Conservation (phyloP, 2,888 invertebrate species). For the Allacma fusca region DNA sequence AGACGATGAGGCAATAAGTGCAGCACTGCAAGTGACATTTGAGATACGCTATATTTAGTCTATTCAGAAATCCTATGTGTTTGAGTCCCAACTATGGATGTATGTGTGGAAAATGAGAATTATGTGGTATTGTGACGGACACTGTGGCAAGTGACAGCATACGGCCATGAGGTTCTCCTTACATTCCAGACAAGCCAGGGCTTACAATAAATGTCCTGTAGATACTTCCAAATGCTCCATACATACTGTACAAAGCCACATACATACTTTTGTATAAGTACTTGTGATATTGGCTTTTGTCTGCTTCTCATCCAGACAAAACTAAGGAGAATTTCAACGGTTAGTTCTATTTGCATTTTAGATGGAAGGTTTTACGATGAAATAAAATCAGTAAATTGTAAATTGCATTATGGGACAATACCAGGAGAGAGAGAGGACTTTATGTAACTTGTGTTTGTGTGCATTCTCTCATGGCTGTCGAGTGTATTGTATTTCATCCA, state of each 20-base stretch:
- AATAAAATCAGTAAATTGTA: conserved; percentile 20
- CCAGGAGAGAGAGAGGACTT: not conserved
- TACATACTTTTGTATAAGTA: too few species aligned
- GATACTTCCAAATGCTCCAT: too few species aligned
- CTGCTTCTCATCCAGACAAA: not conserved
- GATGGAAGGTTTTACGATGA: conserved; percentile 21
- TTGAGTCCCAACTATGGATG: not conserved
- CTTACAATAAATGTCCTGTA: too few species aligned
- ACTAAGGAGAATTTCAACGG: not conserved
- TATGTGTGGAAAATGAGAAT: too few species aligned
- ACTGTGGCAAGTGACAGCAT: too few species aligned
- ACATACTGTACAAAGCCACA: too few species aligned
- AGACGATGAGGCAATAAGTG: not conserved
- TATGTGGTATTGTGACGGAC: too few species aligned
- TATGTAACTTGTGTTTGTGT: not conserved
- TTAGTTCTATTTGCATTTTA: not conserved
- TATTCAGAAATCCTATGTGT: not conserved
- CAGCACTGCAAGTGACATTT: conserved; percentile 8
- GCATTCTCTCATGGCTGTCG: not conserved
- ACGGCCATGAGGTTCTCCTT: too few species aligned
- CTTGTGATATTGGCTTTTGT: too few species aligned
- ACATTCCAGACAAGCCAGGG: too few species aligned
- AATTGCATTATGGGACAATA: conserved; percentile 12
- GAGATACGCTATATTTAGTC: not conserved
- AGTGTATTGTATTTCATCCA: conserved; percentile 20